phyloP scores from a whole-genome alignment of 2,113 vertebrate genomes.

The Conger conger region DNA sequence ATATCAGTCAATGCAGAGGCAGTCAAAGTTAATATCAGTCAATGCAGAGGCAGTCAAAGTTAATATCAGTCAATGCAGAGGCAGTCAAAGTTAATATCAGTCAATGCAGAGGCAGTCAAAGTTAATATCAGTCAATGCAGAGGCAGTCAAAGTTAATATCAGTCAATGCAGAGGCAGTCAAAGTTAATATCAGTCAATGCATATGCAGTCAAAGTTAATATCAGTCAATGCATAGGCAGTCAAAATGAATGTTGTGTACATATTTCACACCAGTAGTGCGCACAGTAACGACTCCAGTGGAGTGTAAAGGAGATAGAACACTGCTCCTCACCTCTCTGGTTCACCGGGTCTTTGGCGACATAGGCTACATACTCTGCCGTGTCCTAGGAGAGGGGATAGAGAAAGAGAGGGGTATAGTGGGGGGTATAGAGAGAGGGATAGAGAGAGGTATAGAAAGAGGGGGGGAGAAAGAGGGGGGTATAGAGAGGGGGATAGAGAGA shows the following conservation, averaged over 20 bases:
- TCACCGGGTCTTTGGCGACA: conserved; percentile 98
- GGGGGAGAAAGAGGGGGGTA: conserved; percentile 35
- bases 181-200: no score
- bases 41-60: no score
- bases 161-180: no score
- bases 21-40: no score
- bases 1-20: no score
- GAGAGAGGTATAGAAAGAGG: conserved; percentile 34
- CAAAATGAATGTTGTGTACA: not conserved
- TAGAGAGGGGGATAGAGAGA: not conserved
- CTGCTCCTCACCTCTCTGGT: conserved; percentile 87
- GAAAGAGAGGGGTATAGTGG: conserved; percentile 14
- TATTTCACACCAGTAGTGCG: not conserved
- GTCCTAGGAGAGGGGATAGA: conserved; percentile 61
- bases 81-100: no score
- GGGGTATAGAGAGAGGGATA: conserved; percentile 39
- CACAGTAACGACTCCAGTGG: not conserved
- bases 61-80: no score
- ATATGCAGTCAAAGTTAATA: no score
- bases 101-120: no score
- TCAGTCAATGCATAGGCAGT: not conserved
- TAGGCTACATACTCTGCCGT: conserved; percentile 80
- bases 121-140: no score
- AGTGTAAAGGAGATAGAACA: not conserved
- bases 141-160: no score